Percentiles rank a stretch among this genome's conserved stretches.
These are phyloP conservation scores for Thymelicus sylvestris DNA, from an alignment of 2,888 invertebrate genomes.

Conservation along the genomic window DNA sequence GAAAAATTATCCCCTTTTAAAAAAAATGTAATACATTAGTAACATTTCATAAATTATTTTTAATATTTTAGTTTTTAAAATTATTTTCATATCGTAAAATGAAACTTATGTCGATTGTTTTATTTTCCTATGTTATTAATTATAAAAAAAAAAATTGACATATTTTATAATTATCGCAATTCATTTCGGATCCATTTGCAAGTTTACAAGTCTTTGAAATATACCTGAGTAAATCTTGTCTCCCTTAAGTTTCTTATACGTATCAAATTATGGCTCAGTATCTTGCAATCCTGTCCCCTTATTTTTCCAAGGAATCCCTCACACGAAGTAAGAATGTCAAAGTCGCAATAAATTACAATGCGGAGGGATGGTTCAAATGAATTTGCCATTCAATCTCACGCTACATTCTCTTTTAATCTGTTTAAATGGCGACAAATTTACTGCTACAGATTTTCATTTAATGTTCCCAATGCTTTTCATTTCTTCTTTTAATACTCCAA, in stretches of 20 bases:
- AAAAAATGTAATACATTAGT: too few relatives aligned
- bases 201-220: neutral
- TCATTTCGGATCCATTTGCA: neutral
- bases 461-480: conserved; percentile 58
- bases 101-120: too few relatives aligned
- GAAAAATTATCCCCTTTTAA: too few relatives aligned
- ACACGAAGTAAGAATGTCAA: conserved; percentile 60
- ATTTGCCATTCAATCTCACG: conserved; percentile 79
- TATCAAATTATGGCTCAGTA: conserved; percentile 35
- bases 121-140: too few relatives aligned
- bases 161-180: too few relatives aligned
- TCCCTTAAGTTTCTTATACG: neutral
- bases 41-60: too few relatives aligned
- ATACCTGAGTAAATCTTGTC: conserved; percentile 10
- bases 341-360: conserved; percentile 66
- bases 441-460: conserved; percentile 74
- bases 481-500: conserved; percentile 56
- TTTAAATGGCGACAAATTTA: conserved; percentile 79
- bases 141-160: too few relatives aligned
- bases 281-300: conserved; percentile 35
- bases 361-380: conserved; percentile 65
- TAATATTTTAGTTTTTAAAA: too few relatives aligned
- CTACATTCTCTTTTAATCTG: conserved; percentile 80
- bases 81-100: too few relatives aligned
- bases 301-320: conserved; percentile 47